Evolutionary conservation across 2,888 invertebrate species (phyloP).

Genomic region (Alviniconcha strummeri): DNA sequence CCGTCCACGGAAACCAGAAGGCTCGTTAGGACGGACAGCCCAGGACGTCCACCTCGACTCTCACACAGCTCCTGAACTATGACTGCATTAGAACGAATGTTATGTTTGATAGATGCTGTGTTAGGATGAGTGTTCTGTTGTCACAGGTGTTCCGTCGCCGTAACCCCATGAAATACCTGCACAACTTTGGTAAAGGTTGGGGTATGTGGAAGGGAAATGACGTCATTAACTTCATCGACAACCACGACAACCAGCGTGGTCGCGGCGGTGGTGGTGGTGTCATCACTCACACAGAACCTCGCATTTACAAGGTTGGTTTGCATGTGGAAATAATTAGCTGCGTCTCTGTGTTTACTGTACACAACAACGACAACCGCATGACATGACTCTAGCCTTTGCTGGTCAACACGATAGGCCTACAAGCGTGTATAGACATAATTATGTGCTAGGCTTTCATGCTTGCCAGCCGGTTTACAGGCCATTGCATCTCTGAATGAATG

Average conservation of each 20-base stretch:
- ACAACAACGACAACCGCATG: neutral
- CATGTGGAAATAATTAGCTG: no score
- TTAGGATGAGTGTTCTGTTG: neutral
- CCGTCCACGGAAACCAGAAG: no score
- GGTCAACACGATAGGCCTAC: no score
- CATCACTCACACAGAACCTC: conserved; percentile 34
- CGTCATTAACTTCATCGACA: conserved; percentile 89
- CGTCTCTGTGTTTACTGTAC: no score
- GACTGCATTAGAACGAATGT: no score
- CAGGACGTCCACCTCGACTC: no score
- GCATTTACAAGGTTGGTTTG: conserved; percentile 9
- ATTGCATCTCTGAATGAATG: neutral
- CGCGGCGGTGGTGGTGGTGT: conserved; percentile 77
- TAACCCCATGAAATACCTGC: conserved; percentile 56
- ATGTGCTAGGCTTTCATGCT: no score
- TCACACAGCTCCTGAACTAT: no score
- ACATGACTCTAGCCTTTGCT: no score
- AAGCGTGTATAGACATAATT: neutral
- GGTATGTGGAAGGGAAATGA: conserved; percentile 66
- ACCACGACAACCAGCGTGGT: conserved; percentile 93
- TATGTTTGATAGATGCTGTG: no score
- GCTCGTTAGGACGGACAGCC: no score
- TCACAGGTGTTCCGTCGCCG: conserved; percentile 43
- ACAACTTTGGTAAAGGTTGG: conserved; percentile 57
- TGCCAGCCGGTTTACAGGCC: no score